Evolutionary conservation across 2,113 vertebrate genomes (phyloP), one percentile per base, ranked within the genome.

Genomic region (Anhinga anhinga): DNA sequence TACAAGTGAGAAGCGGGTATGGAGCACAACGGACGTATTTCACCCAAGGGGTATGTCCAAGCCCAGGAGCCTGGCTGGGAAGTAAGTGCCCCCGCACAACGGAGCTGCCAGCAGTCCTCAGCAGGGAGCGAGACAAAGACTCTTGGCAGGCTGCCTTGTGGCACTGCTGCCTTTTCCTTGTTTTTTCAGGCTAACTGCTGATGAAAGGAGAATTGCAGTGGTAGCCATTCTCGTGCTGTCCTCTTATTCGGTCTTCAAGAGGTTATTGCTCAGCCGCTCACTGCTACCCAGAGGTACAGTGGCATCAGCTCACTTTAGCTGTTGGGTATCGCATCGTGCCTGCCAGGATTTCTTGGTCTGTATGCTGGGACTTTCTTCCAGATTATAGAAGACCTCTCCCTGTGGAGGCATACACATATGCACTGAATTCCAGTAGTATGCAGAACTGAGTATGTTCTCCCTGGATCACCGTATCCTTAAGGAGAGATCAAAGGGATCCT

Each of bases 21-120:
- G 45, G 61, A 88, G 30, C 19, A 65, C 38, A 81, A 11, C 23
- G 77, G 65, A 14, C 9, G 4, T 25, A 50, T 18, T 58, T 47
- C 45, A 61, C 2, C 25, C 40, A 32, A 80, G 15, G 32, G 5
- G 1, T 34, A 40, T 6, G 10, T 19, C 29, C 67, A 36, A 52
- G 32, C 30, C 59, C 69, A 62, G 66, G 42, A 50, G 15, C 7
- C 44, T 77, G 42, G 23, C 47, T 78, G 55, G 27, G 78, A 74
- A 90, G 50, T 21, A 21, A n/a, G 30, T 4, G 13, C 1, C 13
- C 18, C 4, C 16, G 8, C 20, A 20, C 30, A 34, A 2, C 0
- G 0, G 27, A 52, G 53, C 36, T 73, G 63, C 63, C 83, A 58
- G 55, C 30, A 58, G 17, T 7, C 8, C 52, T 59, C 45, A 52